Conservation (phyloP, 2,888 invertebrate species). For the Diaphora mendica region DNA sequence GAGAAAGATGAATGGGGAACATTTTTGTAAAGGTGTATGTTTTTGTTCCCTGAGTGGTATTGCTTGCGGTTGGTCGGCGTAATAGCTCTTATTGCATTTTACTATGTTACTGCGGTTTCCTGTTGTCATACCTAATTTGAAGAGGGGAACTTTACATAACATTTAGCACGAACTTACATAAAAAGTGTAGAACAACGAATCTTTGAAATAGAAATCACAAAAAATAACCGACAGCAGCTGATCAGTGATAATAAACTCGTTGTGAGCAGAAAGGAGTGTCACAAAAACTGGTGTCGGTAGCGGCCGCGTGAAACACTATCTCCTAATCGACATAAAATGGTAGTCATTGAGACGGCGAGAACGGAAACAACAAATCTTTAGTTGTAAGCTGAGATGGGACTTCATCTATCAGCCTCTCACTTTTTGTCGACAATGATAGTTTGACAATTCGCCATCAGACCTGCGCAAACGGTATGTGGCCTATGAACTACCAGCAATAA, state of each 20-base stretch:
- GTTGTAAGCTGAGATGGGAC: conserved; percentile 74
- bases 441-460: conserved; percentile 75
- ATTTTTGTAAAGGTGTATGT: conserved; percentile 84
- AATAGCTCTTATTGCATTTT: conserved; percentile 76
- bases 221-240: conserved; percentile 66
- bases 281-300: conserved; percentile 85
- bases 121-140: conserved; percentile 67
- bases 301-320: conserved; percentile 85
- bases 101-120: conserved; percentile 75
- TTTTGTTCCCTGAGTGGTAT: conserved; percentile 80
- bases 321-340: conserved; percentile 85
- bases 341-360: conserved; percentile 84
- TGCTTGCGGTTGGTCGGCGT: conserved; percentile 80
- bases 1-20: conserved; percentile 85
- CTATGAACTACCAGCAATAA: conserved; percentile 76
- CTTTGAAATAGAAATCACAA: conserved; percentile 58
- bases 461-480: conserved; percentile 72
- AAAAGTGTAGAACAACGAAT: conserved; percentile 63
- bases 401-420: conserved; percentile 73
- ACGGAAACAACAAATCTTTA: conserved; percentile 84
- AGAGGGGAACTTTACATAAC: conserved; percentile 50
- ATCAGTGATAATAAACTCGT: conserved; percentile 81
- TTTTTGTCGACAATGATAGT: conserved; percentile 71
- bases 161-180: conserved; percentile 39
- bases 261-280: conserved; percentile 80